Evolutionary conservation across 2,797 vertebrate genomes (phyloP), one percentile per base, ranked within the genome.

Genomic region (Hippopotamyrus pictus): DNA sequence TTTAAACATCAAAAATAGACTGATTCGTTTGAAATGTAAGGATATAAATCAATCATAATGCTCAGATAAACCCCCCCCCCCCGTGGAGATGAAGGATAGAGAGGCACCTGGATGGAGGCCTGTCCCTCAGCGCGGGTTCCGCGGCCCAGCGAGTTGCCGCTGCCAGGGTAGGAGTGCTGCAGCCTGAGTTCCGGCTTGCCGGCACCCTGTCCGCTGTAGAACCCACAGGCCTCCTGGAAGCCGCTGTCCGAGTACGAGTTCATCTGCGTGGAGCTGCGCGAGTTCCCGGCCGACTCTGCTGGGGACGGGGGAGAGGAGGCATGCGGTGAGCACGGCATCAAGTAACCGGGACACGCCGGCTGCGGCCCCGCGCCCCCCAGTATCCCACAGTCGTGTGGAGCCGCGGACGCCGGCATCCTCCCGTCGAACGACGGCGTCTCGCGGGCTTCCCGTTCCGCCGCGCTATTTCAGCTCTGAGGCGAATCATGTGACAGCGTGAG

Each of bases 211-310:
- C 95, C 97, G 94, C 96, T 96, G 94, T 97, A 96, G 94, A 98
- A 99, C 95, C 96, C 97, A 93, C 96, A 94, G 90, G 97, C 96
- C 95, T 99, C 98, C 93, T 99, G 98, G 95, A 99, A 99, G 92
- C 98, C 98, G 50, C 98, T 99, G 94, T 99, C 98, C 3, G 98
- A 98, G 91, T 99, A 99, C 1, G 98, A 99, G 96, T 99, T 99
- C 97, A 99, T 99, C 93, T 98, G 98, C 79, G 97, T 98, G 87
- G 98, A 98, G 95, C 97, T 98, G 93, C 97, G 97, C 0, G 98
- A 99, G 94, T 99, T 99, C 93, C 97, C 98, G 65, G 95, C 91
- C 11, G 98, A 99, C 93, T 97, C 98, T 99, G 93, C 73, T 79
- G 88, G 53, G 46, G 25, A 87, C 14, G 3, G 51, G 53, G 48